These are phyloP conservation scores for Schizothorax lantsangensis DNA, from an alignment of 2,797 vertebrate genomes.

Conservation along the genomic window DNA sequence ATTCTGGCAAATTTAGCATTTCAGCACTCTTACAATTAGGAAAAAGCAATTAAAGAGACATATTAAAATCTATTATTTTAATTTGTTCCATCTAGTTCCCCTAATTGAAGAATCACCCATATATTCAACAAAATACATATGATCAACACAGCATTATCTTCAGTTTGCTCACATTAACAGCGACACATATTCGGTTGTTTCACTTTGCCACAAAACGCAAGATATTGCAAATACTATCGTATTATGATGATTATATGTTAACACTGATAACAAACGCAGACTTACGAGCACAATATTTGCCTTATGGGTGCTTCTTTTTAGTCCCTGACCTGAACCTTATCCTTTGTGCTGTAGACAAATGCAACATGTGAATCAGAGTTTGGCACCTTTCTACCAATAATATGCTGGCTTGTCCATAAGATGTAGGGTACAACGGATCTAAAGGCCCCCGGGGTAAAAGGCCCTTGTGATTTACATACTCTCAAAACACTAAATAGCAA, in stretches of 20 bases:
- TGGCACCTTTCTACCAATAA: conserved; percentile 39
- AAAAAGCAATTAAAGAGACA: background rate
- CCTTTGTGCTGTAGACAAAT: conserved; percentile 41
- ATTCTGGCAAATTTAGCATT: background rate
- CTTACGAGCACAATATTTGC: conserved; percentile 56
- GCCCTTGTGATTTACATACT: conserved; percentile 3
- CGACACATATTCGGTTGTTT: conserved; percentile 48
- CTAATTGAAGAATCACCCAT: conserved; percentile 27
- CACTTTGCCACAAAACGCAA: conserved; percentile 50
- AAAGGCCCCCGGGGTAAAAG: conserved; percentile 1
- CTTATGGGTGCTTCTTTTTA: conserved; percentile 22
- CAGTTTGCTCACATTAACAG: conserved; percentile 55
- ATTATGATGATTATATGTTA: conserved; percentile 59
- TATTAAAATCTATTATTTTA: background rate
- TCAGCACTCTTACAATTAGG: background rate
- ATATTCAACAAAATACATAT: conserved; percentile 59
- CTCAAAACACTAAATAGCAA: conserved; percentile 8
- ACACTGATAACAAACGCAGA: conserved; percentile 62
- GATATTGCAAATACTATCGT: conserved; percentile 58
- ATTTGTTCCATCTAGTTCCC: background rate
- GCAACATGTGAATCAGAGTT: conserved; percentile 42
- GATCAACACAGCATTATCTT: conserved; percentile 59
- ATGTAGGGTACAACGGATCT: conserved; percentile 38
- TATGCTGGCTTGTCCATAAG: conserved; percentile 25
- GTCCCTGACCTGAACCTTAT: conserved; percentile 50